Evolutionary conservation across 2,888 invertebrate species (phyloP).

Genomic region (Ischnura elegans): DNA sequence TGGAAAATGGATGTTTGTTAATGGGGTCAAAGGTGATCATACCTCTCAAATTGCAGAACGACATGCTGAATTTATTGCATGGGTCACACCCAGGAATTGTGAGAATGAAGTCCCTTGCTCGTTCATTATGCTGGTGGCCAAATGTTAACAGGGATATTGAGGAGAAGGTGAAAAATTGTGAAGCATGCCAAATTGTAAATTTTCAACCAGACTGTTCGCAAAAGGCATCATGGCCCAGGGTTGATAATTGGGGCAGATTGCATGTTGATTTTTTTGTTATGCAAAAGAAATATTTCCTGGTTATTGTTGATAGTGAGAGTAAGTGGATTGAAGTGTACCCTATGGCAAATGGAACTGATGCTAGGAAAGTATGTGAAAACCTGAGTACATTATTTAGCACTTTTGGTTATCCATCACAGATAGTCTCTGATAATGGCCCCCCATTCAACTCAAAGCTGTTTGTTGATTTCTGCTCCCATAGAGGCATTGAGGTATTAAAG

Average conservation of each 20-base stretch:
- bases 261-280: not conserved
- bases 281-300: not conserved
- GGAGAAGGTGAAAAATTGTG: constrained; percentile 1
- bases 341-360: not conserved
- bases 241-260: not conserved
- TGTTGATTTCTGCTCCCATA: no score
- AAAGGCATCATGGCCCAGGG: not conserved
- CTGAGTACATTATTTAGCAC: not conserved
- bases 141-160: no score
- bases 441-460: no score
- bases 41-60: no score
- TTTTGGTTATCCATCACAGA: not conserved
- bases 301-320: not conserved
- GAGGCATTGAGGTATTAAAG: no score
- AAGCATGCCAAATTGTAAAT: not conserved
- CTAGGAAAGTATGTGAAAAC: not conserved
- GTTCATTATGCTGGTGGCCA: no score
- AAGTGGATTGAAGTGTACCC: not conserved
- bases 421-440: no score
- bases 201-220: not conserved
- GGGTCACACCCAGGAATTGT: no score
- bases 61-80: no score
- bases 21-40: no score
- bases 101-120: no score
- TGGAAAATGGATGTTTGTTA: no score